Percentiles rank a stretch among this genome's conserved stretches.
Conservation (phyloP, 2,797 vertebrate species). For the Silurus lanzhouensis region DNA sequence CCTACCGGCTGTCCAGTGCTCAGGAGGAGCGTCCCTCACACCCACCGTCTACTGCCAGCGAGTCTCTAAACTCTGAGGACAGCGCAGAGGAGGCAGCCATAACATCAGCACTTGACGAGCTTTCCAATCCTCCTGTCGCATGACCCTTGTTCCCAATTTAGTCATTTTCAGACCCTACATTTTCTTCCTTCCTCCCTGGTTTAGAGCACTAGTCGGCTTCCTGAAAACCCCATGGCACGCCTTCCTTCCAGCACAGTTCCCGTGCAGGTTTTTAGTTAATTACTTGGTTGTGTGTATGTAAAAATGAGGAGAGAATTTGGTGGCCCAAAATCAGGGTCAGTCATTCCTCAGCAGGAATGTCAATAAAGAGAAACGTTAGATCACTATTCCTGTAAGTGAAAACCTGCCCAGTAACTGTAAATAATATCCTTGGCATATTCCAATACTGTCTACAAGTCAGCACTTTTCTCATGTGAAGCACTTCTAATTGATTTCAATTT, state of each 20-base stretch:
- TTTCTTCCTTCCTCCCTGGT: slow-evolving; percentile 26
- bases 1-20: slow-evolving; percentile 81
- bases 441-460: slow-evolving; percentile 48
- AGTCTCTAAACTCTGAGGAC: slow-evolving; percentile 67
- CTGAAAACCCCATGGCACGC: slow-evolving; percentile 35
- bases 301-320: background rate
- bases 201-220: slow-evolving; percentile 38
- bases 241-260: slow-evolving; percentile 30
- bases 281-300: slow-evolving; percentile 3
- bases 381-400: slow-evolving; percentile 35
- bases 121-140: slow-evolving; percentile 65
- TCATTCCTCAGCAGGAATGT: slow-evolving; percentile 13
- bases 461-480: slow-evolving; percentile 48
- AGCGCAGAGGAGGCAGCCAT: slow-evolving; percentile 59
- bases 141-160: slow-evolving; percentile 60
- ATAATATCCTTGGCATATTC: slow-evolving; percentile 54
- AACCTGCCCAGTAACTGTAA: slow-evolving; percentile 57
- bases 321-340: background rate
- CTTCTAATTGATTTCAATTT: slow-evolving; percentile 19
- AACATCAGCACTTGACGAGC: slow-evolving; percentile 49
- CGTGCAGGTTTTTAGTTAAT: slow-evolving; percentile 51
- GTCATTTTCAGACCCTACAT: slow-evolving; percentile 36
- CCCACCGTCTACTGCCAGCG: slow-evolving; percentile 73
- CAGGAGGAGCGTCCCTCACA: slow-evolving; percentile 75
- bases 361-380: slow-evolving; percentile 5